Percentiles rank a stretch among this genome's conserved stretches.
phyloP scores from a whole-genome alignment of 2,888 invertebrate genomes.

The Morinoia aosen region DNA sequence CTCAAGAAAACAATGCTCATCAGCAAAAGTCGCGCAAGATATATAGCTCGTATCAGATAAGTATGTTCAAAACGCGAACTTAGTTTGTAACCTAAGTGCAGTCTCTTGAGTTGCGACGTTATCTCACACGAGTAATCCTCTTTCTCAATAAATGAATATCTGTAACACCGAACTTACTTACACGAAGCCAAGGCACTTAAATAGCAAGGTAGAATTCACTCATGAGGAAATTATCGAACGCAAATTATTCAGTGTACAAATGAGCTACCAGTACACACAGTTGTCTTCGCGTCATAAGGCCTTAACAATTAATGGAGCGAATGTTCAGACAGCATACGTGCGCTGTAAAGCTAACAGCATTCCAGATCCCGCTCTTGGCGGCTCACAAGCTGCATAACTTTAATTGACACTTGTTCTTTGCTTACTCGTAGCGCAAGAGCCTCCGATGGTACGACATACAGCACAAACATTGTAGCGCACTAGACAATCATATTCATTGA shows the following conservation, averaged over 20 bases:
- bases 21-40: not conserved
- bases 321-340: no score
- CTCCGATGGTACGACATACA: not conserved
- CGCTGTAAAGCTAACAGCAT: not conserved
- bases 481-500: not conserved
- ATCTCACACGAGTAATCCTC: not conserved
- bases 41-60: not conserved
- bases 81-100: not conserved
- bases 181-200: not conserved
- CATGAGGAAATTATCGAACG: not conserved
- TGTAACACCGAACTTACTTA: not conserved
- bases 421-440: not conserved
- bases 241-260: not conserved
- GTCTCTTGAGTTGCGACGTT: not conserved
- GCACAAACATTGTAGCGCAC: not conserved
- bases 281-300: not conserved
- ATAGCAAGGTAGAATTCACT: not conserved
- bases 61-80: not conserved
- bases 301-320: not conserved
- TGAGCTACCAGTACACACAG: not conserved
- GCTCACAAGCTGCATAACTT: not conserved
- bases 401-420: conserved; percentile 4
- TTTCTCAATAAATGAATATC: not conserved
- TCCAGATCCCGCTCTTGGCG: not conserved
- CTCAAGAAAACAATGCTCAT: not conserved